These are phyloP conservation scores for Stenoptilia bipunctidactyla DNA, from an alignment of 2,888 invertebrate species.

Conservation along the genomic window DNA sequence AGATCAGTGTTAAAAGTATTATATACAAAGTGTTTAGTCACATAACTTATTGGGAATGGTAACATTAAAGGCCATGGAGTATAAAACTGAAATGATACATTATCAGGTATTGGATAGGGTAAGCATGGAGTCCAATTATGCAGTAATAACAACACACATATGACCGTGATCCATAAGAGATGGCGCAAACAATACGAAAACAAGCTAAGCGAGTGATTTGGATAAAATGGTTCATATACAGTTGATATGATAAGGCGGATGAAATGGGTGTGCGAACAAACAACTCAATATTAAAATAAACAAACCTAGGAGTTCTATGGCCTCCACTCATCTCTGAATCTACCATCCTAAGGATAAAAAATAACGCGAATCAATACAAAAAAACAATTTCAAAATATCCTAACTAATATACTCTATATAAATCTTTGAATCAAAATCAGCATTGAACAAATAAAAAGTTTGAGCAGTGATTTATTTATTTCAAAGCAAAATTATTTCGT, in stretches of 20 bases:
- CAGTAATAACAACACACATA: neutral
- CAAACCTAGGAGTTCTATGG: conserved; percentile 79
- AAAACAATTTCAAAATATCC: neutral
- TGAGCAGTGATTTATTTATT: no score
- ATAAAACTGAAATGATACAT: no score
- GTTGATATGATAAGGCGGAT: conserved; percentile 15
- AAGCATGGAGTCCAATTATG: neutral
- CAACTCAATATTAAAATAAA: conserved; percentile 64
- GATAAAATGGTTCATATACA: conserved; percentile 21
- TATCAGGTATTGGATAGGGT: no score
- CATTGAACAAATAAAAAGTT: no score
- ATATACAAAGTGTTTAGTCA: no score
- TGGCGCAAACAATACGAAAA: conserved; percentile 29
- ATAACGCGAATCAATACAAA: conserved; percentile 24
- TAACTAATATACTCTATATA: no score
- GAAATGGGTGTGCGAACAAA: conserved; percentile 46
- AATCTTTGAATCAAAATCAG: no score
- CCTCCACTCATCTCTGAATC: conserved; percentile 77
- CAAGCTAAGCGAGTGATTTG: conserved; percentile 39
- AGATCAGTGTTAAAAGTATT: no score
- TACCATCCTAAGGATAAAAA: conserved; percentile 73
- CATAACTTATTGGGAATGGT: no score
- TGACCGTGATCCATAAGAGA: conserved; percentile 4
- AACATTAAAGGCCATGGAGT: no score
- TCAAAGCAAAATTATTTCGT: no score